These are phyloP conservation scores for Polyergus mexicanus DNA, from an alignment of 1,140 invertebrate genomes.

Conservation along the genomic window DNA sequence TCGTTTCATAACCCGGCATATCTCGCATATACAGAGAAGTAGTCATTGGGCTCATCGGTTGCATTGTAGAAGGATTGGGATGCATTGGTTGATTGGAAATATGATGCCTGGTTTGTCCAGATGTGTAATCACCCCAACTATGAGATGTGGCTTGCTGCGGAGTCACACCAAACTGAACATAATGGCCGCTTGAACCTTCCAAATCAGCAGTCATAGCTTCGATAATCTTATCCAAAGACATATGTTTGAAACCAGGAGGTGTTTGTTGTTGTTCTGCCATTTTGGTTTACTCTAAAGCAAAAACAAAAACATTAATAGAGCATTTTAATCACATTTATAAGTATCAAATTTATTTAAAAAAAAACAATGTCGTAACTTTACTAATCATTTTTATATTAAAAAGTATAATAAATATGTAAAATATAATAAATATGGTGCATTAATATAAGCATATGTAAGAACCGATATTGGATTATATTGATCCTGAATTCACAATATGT, in stretches of 20 bases:
- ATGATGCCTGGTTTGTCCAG: conserved; percentile 77
- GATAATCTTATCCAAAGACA: conserved; percentile 88
- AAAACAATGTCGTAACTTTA: background rate
- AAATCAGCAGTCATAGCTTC: conserved; percentile 89
- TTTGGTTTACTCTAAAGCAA: conserved; percentile 63
- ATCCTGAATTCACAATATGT: background rate
- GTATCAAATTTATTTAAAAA: background rate
- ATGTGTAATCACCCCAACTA: conserved; percentile 82
- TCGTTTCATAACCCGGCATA: conserved; percentile 75
- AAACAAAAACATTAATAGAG: background rate
- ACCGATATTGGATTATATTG: background rate
- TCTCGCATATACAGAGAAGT: conserved; percentile 81
- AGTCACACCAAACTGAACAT: conserved; percentile 87
- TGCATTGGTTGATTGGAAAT: conserved; percentile 69
- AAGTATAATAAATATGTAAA: background rate
- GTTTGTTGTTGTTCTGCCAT: conserved; percentile 82
- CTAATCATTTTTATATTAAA: background rate
- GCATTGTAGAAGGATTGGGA: conserved; percentile 77
- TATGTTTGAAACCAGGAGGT: conserved; percentile 79
- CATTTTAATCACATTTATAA: background rate
- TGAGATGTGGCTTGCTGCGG: conserved; percentile 81
- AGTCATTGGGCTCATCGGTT: conserved; percentile 78
- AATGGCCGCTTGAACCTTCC: conserved; percentile 88
- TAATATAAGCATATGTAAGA: background rate
- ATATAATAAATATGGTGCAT: background rate